A percentile compares a stretch with the other conserved stretches of the same genome.
phyloP scores from a whole-genome alignment of 2,797 vertebrate species.

The Rhinoraja longicauda region DNA sequence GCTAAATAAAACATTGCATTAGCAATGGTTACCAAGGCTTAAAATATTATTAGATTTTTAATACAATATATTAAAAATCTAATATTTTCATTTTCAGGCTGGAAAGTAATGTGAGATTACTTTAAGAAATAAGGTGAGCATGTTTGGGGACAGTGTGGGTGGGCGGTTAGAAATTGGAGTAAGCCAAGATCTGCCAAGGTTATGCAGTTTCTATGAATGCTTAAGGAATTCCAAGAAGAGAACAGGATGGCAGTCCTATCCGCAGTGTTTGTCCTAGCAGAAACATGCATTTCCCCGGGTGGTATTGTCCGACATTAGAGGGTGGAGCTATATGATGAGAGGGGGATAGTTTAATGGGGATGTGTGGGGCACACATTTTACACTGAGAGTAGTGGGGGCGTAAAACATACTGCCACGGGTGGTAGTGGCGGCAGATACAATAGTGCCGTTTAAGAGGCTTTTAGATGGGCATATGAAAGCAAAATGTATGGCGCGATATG shows the following conservation, averaged over 20 bases:
- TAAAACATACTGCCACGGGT: no score
- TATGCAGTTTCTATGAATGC: background rate
- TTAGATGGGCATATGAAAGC: no score
- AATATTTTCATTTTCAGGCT: background rate
- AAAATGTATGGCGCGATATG: no score
- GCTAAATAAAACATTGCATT: background rate
- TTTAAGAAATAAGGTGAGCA: background rate
- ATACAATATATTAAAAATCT: background rate
- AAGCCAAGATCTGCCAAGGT: background rate
- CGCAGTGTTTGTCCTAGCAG: background rate
- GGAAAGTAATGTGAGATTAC: background rate
- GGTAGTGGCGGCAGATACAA: no score
- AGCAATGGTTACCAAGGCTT: background rate
- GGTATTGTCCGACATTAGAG: no score
- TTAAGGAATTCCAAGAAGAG: background rate
- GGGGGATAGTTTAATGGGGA: no score
- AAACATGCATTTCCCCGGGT: background rate
- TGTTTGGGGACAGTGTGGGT: background rate
- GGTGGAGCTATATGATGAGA: no score
- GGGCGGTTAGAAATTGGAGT: background rate
- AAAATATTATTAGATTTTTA: background rate
- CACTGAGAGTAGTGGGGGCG: no score
- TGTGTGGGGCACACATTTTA: no score
- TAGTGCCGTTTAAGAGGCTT: no score
- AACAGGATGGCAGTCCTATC: background rate